A percentile compares a stretch with the other conserved stretches of the same genome.
Conservation (phyloP, 2,888 invertebrate genomes). For the Temnothorax unifasciatus region DNA sequence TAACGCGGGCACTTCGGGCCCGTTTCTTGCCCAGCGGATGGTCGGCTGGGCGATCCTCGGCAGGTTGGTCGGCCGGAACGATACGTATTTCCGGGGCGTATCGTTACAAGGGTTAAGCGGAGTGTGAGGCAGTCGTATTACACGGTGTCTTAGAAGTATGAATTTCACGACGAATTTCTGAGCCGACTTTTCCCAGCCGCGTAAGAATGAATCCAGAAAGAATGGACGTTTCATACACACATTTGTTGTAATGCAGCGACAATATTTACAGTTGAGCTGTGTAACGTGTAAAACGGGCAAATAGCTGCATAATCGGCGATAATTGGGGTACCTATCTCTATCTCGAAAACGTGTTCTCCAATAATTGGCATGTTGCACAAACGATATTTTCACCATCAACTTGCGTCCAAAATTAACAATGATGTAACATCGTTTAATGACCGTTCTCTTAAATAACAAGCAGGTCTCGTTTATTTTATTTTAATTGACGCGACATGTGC, state of each 20-base stretch:
- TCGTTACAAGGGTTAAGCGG: slow-evolving; percentile 48
- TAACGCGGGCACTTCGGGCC: too few relatives aligned
- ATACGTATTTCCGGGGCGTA: too few relatives aligned
- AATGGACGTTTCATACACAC: slow-evolving; percentile 35
- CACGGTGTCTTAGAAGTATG: slow-evolving; percentile 26
- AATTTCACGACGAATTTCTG: slow-evolving; percentile 33
- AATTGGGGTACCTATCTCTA: slow-evolving; percentile 8
- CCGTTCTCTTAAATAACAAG: slow-evolving; percentile 33
- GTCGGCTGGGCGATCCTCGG: too few relatives aligned
- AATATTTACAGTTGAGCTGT: slow-evolving; percentile 43
- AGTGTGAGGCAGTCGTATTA: slow-evolving; percentile 40
- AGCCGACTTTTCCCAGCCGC: slow-evolving; percentile 28
- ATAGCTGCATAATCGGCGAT: slow-evolving; percentile 40
- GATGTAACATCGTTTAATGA: slow-evolving; percentile 7
- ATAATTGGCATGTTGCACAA: slow-evolving; percentile 40
- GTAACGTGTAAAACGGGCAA: slow-evolving; percentile 19
- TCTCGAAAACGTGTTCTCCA: background rate
- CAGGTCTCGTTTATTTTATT: slow-evolving; percentile 19
- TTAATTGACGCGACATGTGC: background rate
- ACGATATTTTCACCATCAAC: slow-evolving; percentile 35
- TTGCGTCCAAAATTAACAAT: slow-evolving; percentile 47
- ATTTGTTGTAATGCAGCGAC: slow-evolving; percentile 22
- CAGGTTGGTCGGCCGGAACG: too few relatives aligned
- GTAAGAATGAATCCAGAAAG: slow-evolving; percentile 18
- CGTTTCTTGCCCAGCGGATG: too few relatives aligned